Evolutionary conservation across 2,888 invertebrate genomes (phyloP).

Genomic region (Lampropteryx suffumata): DNA sequence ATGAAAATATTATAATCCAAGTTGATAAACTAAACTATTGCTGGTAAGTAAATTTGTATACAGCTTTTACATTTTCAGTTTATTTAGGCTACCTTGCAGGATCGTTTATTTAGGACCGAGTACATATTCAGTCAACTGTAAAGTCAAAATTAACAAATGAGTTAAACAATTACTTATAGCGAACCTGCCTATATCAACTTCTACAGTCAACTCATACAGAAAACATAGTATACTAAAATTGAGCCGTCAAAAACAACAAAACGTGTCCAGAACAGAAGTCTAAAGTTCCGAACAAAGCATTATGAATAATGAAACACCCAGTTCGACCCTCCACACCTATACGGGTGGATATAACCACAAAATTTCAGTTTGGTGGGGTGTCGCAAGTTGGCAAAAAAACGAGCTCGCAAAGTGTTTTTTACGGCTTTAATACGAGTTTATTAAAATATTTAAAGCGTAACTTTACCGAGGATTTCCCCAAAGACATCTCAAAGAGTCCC

Average conservation of each 20-base stretch:
- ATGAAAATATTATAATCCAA: not conserved
- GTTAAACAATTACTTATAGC: constrained; percentile 22
- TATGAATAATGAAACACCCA: constrained; percentile 79
- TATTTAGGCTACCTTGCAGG: constrained; percentile 25
- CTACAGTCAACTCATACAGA: no score
- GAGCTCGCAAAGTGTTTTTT: constrained; percentile 78
- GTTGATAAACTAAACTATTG: constrained; percentile 19
- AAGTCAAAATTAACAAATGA: constrained; percentile 24
- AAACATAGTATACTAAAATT: constrained; percentile 41
- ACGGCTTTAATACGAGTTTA: constrained; percentile 80
- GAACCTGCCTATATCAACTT: constrained; percentile 23
- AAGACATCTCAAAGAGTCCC: constrained; percentile 72
- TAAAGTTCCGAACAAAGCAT: constrained; percentile 71
- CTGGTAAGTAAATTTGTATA: constrained; percentile 15
- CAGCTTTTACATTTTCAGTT: constrained; percentile 19
- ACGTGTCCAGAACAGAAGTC: constrained; percentile 60
- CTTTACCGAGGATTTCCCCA: constrained; percentile 77
- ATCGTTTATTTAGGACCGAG: constrained; percentile 36
- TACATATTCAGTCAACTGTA: constrained; percentile 21
- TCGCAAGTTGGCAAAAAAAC: constrained; percentile 67
- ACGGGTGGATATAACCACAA: constrained; percentile 47
- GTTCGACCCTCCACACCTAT: constrained; percentile 40
- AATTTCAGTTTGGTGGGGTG: constrained; percentile 52
- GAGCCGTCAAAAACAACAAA: constrained; percentile 66
- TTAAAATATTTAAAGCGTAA: constrained; percentile 81